Base-by-base conservation (phyloP, 2,888 invertebrate species). In the Busseola fusca region DNA sequence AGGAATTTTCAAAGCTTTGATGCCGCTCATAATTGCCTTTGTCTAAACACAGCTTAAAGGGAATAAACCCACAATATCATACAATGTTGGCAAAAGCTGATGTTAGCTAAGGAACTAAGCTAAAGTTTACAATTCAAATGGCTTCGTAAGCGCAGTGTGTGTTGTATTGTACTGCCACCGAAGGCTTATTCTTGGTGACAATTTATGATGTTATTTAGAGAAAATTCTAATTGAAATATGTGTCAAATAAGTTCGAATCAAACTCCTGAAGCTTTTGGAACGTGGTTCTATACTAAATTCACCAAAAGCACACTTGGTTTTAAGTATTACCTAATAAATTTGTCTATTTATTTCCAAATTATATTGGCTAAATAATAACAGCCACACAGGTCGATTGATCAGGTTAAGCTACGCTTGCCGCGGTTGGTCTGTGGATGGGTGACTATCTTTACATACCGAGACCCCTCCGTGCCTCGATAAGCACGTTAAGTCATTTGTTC, bases 1-100 rank as follows among this genome's bases (percentile, higher is more conserved):
- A 50, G 30, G 14, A 59, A 79, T 56, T 58, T 79, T 79, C 27
- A 56, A 76, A 18, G 40, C 70, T 77, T 77, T 77, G 57, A 74
- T 21, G 70, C n/a, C 7, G 37, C 21, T 50, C 48, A 40, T 3
- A 58, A 40, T 48, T 57, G 34, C 9, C 37, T 59, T 58, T 58
- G 68, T 72, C 10, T 58, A 66, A 64, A 66, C 45, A 50, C 21
- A 60, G 58, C 18, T 56, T 72, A 40, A 63, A 70, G 27, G n/a
- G n/a, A n/a, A n/a, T n/a, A n/a, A n/a, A n/a, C n/a, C n/a, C n/a
- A 63, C 50, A 57, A 57, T 70, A 63, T 69, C 66, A 73, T 65
- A 59, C 63, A 76, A 66, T 73, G 72, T 68, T 45, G 40, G 65
- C 52, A 45, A 14, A 67, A 69, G 64, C 69, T 62, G 16, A 62